Evolutionary conservation across 2,113 vertebrate species (phyloP).

Genomic region (Oncorhynchus tshawytscha): DNA sequence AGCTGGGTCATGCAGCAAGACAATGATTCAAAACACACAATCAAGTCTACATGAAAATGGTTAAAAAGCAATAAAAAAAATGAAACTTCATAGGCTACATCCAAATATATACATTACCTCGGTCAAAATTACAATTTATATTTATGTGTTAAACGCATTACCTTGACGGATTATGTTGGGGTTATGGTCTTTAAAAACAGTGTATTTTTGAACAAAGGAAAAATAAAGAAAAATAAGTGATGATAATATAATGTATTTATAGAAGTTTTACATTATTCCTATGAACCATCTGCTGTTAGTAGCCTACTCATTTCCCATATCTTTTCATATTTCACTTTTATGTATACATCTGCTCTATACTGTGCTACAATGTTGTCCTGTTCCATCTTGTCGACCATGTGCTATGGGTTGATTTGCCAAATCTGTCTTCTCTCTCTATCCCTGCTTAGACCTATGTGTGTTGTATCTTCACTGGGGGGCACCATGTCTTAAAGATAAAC

Average conservation of each 20-base stretch:
- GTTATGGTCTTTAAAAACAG: slow-evolving; percentile 29
- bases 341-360: background rate
- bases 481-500: background rate
- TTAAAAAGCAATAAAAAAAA: too few species aligned
- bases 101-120: background rate
- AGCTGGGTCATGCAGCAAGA: too few species aligned
- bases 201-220: slow-evolving; percentile 14
- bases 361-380: background rate
- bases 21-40: too few species aligned
- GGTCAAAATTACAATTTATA: background rate
- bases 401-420: background rate
- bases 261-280: background rate
- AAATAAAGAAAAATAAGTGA: slow-evolving; percentile 10
- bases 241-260: background rate
- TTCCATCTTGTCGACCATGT: background rate
- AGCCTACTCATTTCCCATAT: background rate
- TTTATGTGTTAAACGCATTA: background rate
- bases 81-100: background rate
- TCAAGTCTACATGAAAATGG: too few species aligned
- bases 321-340: background rate
- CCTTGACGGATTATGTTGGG: slow-evolving; percentile 5
- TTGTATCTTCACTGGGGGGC: background rate
- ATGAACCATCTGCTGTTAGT: background rate
- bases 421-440: background rate
- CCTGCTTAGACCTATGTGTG: too few species aligned